Evolutionary conservation across 1,140 invertebrate species (phyloP), one percentile per base, ranked within the genome.

Genomic region (Nilaparvata lugens): DNA sequence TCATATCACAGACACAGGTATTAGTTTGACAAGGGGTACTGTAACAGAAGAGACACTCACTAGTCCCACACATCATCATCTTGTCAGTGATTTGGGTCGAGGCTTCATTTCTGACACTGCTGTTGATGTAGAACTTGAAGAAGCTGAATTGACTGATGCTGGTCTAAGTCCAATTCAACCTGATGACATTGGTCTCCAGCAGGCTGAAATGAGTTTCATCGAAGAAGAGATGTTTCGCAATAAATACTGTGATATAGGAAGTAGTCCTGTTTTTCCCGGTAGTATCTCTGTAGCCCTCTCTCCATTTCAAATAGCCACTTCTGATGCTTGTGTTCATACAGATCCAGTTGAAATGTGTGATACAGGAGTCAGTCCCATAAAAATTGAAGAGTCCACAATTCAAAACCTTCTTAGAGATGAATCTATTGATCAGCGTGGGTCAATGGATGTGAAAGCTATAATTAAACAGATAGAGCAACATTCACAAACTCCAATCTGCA

Each of bases 141-240:
- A 79, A 65, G 69, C 68, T 16, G 77, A 79, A 69, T 68, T 78
- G 21, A 79, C 78, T 13, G 79, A 81, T 69, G 77, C 78, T 13
- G 78, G 75, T 7, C 64, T 80, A 40, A 79, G 78, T 67, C 78
- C 78, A 23, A 79, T 80, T 24, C 76, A 77, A 69, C 69, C 73
- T 5, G 77, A 79, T 66, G 76, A 78, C 52, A 56, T 72, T n/a
- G 69, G 68, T 9, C 48, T 67, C 21, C 67, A 69, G 24, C 57
- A 64, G 14, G 43, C 69, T 4, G 67, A 69, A n/a, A 65, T 71
- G 31, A 67, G 69, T 25, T 70, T 70, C 55, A 61, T 67, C 31
- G 68, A 73, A 60, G 71, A 76, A 56, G 70, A 73, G 28, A 64
- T 69, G 4, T 62, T 52, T 54, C 23, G 61, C 21, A 65, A 65